A percentile compares a stretch with the other conserved stretches of the same genome.
These are phyloP conservation scores for Calameuta pallipes DNA, from an alignment of 2,888 invertebrate species.

Conservation along the genomic window DNA sequence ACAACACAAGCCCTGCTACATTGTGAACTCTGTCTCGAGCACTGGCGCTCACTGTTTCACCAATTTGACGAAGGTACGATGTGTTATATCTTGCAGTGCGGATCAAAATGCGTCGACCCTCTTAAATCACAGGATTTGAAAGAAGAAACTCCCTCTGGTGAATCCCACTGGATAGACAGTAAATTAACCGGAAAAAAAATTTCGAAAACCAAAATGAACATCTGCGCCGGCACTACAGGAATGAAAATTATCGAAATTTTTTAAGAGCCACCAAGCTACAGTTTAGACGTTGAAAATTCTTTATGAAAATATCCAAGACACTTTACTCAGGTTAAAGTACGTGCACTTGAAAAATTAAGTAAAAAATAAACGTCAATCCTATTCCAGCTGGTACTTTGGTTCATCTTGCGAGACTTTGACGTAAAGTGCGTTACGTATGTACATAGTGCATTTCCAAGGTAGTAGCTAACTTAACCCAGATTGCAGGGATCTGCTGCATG, in stretches of 20 bases:
- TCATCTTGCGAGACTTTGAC: background rate
- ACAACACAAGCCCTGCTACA: background rate
- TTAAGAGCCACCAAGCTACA: background rate
- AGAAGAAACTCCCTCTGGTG: background rate
- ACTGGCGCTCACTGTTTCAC: background rate
- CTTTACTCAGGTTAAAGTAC: background rate
- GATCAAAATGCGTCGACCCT: background rate
- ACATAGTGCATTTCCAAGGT: background rate
- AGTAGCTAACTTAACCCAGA: background rate
- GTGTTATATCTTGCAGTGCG: background rate
- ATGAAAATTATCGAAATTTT: background rate
- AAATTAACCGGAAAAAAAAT: background rate
- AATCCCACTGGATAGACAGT: background rate
- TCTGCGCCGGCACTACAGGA: background rate
- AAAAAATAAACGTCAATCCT: background rate
- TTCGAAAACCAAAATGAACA: background rate
- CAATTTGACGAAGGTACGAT: conserved; percentile 1
- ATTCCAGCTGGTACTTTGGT: background rate
- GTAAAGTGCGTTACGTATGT: background rate
- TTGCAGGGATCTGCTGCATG: background rate
- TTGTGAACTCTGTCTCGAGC: background rate
- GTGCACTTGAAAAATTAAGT: background rate
- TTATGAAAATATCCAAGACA: background rate
- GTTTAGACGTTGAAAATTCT: background rate
- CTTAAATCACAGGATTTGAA: no score